Base-by-base conservation (phyloP, 2,888 invertebrate species). In the Aphodius granarius region DNA sequence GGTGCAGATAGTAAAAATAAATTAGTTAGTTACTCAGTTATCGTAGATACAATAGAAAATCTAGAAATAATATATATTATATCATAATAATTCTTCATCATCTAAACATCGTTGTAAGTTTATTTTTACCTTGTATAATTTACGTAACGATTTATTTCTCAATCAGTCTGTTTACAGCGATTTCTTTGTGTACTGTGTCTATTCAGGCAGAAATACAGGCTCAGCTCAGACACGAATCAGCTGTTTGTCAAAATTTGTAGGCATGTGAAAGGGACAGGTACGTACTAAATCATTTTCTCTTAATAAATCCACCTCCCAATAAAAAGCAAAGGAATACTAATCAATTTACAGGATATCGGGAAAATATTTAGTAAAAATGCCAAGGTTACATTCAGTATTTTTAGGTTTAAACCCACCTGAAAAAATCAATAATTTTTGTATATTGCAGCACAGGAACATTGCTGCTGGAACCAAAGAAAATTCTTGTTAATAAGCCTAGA, bases 361-460 rank as follows among this genome's bases (percentile, higher is more conserved):
- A n/a, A n/a, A 68, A 68, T 68, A 19, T 5, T 21, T 68, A 65
- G 65, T 43, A 9, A 43, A 68, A 68, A 68, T 68, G 68, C 68
- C 68, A 68, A 68, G 68, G 68, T 68, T 68, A 68, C 68, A 68
- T 20, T 9, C 9, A 13, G 20, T 68, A 19, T 19, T 68, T 68
- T 68, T 68, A 68, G 68, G 20, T 22, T 16, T 1, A 13, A n/a
- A 21, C 22, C 21, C 22, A 21, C 19, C 20, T 19, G n/a, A 68
- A 68, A 68, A 68, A 68, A 68, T 68, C 68, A 68, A 68, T 68
- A 66, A 16, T 21, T 21, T 21, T 20, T 16, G 21, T 68, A 21
- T 68, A 21, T 68, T 68, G 21, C 20, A 68, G 68, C 68, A 20
- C 16, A 68, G 19, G 22, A 68, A 20, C 18, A 68, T n/a, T 21